These are phyloP conservation scores for Tetranychus cinnabarinus DNA, from an alignment of 1,140 invertebrate species.

Conservation along the genomic window DNA sequence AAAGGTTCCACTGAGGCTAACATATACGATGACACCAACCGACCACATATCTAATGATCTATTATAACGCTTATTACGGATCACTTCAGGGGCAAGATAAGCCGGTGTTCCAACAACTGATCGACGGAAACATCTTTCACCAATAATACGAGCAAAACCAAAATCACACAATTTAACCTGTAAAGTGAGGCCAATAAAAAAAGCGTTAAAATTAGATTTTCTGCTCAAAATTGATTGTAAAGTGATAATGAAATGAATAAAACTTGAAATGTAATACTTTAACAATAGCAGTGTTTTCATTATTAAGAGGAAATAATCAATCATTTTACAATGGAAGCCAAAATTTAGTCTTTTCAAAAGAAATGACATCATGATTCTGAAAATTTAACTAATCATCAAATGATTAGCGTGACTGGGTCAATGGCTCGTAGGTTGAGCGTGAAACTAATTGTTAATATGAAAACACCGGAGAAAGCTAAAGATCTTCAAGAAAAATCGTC, in stretches of 20 bases:
- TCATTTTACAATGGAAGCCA: too few species aligned
- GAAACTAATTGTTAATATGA: too few species aligned
- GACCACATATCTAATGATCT: slow-evolving; percentile 98
- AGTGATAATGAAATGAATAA: too few species aligned
- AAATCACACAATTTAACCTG: slow-evolving; percentile 93
- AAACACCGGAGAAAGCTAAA: background rate
- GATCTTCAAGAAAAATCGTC: too few species aligned
- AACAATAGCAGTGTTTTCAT: too few species aligned
- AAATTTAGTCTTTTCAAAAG: too few species aligned
- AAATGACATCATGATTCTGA: background rate
- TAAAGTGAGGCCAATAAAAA: background rate
- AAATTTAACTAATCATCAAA: background rate
- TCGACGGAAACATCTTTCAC: slow-evolving; percentile 87
- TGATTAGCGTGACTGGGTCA: too few species aligned
- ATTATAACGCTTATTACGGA: slow-evolving; percentile 96
- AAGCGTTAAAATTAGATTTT: background rate
- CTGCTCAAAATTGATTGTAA: background rate
- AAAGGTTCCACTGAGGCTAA: slow-evolving; percentile 83
- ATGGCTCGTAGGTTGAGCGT: too few species aligned
- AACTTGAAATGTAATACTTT: too few species aligned
- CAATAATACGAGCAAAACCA: slow-evolving; percentile 92
- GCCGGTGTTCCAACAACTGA: slow-evolving; percentile 96
- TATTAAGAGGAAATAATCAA: too few species aligned
- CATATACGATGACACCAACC: slow-evolving; percentile 94
- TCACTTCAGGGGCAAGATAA: slow-evolving; percentile 87